Percentiles rank a stretch among this genome's conserved stretches.
Evolutionary conservation across 2,113 vertebrate species (phyloP).

Genomic region (Caloenas nicobarica): DNA sequence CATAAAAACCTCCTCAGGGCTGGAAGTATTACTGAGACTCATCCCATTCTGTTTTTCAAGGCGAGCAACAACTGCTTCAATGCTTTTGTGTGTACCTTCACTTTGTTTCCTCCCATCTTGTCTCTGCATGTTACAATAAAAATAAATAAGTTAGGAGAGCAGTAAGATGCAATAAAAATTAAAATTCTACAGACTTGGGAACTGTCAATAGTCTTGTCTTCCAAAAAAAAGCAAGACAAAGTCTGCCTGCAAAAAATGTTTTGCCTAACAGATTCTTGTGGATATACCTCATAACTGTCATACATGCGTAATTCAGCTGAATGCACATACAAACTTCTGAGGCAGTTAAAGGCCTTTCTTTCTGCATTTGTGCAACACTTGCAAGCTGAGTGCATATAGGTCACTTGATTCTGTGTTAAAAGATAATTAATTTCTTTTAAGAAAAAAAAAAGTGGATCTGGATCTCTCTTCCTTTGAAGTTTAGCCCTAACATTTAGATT

Average conservation of each 20-base stretch:
- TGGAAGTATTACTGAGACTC: slow-evolving; percentile 76
- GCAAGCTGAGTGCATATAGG: neutral
- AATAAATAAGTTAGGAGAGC: slow-evolving; percentile 12
- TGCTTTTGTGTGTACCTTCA: slow-evolving; percentile 87
- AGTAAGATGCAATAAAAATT: neutral
- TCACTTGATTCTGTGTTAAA: neutral
- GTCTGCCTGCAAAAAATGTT: neutral
- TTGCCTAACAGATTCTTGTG: neutral
- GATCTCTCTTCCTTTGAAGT: neutral
- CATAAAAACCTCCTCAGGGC: slow-evolving; percentile 79
- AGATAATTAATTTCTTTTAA: neutral
- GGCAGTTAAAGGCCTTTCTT: neutral
- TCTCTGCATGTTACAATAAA: slow-evolving; percentile 73
- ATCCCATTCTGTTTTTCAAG: slow-evolving; percentile 85
- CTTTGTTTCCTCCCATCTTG: slow-evolving; percentile 82
- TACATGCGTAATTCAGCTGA: neutral
- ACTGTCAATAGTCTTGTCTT: neutral
- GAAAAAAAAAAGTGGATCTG: neutral
- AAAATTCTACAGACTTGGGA: neutral
- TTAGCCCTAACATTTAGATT: neutral
- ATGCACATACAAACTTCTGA: neutral
- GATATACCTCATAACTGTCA: neutral
- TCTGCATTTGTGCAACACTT: neutral
- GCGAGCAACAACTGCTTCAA: slow-evolving; percentile 96
- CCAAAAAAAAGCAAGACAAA: neutral